Evolutionary conservation across 2,888 invertebrate species (phyloP).

Genomic region (Chloroclystis v-ata): DNA sequence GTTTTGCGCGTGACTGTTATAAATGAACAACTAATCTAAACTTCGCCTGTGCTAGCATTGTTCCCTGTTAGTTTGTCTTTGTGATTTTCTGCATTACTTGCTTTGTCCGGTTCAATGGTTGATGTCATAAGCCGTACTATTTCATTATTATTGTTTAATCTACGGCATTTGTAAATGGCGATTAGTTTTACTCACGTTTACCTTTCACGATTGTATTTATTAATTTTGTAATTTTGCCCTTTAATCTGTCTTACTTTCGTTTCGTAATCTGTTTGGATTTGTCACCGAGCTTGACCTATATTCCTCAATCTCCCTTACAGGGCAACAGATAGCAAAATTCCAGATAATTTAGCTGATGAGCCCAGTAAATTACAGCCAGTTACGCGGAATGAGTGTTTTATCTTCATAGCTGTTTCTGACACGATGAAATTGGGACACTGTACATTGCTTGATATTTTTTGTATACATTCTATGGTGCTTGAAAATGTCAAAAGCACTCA

Average conservation of each 20-base stretch:
- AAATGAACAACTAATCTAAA: conserved; percentile 33
- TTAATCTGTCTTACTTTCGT: too few relatives aligned
- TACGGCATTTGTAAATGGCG: conserved; percentile 3
- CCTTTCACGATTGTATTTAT: background rate
- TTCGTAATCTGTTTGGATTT: background rate
- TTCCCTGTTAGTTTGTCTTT: conserved; percentile 43
- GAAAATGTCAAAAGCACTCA: conserved; percentile 4
- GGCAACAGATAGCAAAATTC: conserved; percentile 18
- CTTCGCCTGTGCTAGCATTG: conserved; percentile 41
- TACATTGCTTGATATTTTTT: conserved; percentile 8
- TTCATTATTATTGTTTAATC: conserved; percentile 8
- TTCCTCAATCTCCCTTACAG: background rate
- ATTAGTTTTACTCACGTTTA: background rate
- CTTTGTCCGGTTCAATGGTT: conserved; percentile 35
- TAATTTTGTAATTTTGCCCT: too few relatives aligned
- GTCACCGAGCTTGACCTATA: background rate
- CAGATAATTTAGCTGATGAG: conserved; percentile 23
- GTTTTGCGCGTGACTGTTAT: conserved; percentile 20
- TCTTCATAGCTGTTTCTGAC: conserved; percentile 22
- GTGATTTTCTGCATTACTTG: conserved; percentile 42
- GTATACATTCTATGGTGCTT: background rate
- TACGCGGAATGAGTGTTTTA: conserved; percentile 20
- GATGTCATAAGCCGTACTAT: conserved; percentile 29
- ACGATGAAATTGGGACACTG: conserved; percentile 15
- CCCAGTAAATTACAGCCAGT: conserved; percentile 25